Percentiles rank a stretch among this genome's conserved stretches.
Conservation (phyloP, 1,140 invertebrate species). For the Euura saliciscinereae region DNA sequence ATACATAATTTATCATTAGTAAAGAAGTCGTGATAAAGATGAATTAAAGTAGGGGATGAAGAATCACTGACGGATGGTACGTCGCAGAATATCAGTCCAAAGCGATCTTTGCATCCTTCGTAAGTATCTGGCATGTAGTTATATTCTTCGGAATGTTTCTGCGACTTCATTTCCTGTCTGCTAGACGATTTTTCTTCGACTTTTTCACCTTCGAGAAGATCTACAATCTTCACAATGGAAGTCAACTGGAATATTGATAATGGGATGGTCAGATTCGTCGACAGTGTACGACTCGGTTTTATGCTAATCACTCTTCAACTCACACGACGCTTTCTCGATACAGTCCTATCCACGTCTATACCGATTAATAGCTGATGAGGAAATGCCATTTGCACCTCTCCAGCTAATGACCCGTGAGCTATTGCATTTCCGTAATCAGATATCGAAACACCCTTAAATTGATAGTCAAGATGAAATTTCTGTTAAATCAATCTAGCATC, state of each 20-base stretch:
- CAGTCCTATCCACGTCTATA: constrained; percentile 44
- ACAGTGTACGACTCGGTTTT: constrained; percentile 14
- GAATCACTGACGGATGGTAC: constrained; percentile 32
- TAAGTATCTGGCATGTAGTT: constrained; percentile 47
- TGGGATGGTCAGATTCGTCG: neutral
- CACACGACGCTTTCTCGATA: constrained; percentile 44
- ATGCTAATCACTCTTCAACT: constrained; percentile 17
- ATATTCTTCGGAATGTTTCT: constrained; percentile 35
- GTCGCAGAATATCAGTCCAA: constrained; percentile 50
- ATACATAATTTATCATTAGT: constrained; percentile 8
- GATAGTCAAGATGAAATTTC: no score
- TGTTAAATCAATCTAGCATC: constrained; percentile 8
- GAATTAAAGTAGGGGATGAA: constrained; percentile 11
- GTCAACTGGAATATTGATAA: constrained; percentile 26
- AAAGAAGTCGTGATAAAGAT: neutral
- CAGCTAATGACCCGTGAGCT: constrained; percentile 54
- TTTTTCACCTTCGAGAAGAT: constrained; percentile 23
- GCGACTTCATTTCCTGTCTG: constrained; percentile 24
- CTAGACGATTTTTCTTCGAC: constrained; percentile 16
- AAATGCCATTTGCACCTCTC: constrained; percentile 54
- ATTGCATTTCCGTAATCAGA: constrained; percentile 55
- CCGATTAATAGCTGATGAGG: constrained; percentile 50
- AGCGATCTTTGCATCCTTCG: constrained; percentile 45
- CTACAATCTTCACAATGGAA: constrained; percentile 32
- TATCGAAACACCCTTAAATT: constrained; percentile 30